phyloP scores from a whole-genome alignment of 2,797 vertebrate genomes.

The Dendrocincla tyrannina region DNA sequence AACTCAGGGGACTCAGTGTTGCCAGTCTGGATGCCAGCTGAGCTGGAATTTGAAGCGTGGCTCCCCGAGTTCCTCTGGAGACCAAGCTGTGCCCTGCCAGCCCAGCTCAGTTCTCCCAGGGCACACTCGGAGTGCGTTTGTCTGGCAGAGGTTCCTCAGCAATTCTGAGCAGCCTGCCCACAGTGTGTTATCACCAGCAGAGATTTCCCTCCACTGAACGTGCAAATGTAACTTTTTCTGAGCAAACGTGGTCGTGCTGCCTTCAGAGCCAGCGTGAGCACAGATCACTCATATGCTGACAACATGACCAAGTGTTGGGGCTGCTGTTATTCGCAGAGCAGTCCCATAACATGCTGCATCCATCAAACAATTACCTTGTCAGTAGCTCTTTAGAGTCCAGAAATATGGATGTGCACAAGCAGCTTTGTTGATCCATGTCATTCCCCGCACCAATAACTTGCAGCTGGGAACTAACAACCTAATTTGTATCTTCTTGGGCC shows the following conservation, averaged over 20 bases:
- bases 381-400: slow-evolving; percentile 15
- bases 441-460: background rate
- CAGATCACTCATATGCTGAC: background rate
- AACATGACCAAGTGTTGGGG: background rate
- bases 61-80: background rate
- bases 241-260: background rate
- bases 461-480: slow-evolving; percentile 23
- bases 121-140: background rate
- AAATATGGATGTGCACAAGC: background rate
- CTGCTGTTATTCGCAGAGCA: background rate
- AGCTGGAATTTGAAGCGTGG: background rate
- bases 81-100: background rate
- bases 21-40: background rate
- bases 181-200: background rate
- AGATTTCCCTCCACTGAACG: background rate
- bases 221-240: background rate
- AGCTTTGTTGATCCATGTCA: background rate
- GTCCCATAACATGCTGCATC: background rate
- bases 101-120: background rate
- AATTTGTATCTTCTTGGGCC: background rate
- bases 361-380: slow-evolving; percentile 49
- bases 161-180: background rate
- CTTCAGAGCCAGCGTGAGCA: background rate
- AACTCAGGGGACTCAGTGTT: background rate
- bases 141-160: background rate